These are phyloP conservation scores for Tortricodes alternella DNA, from an alignment of 2,888 invertebrate genomes.

Conservation along the genomic window DNA sequence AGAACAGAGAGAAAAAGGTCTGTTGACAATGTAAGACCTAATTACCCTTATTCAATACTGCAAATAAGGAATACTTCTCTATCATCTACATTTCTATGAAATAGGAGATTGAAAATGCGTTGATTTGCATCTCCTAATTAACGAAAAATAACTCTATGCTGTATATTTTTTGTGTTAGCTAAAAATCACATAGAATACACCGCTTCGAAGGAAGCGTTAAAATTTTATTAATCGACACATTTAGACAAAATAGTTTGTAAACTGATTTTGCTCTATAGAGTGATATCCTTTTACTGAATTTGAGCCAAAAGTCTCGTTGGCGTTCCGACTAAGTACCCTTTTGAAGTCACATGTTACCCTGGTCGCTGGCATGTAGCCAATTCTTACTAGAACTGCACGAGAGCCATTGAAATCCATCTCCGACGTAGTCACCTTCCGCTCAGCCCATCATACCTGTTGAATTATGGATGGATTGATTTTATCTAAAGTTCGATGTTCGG, in stretches of 20 bases:
- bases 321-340: slow-evolving; percentile 26
- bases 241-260: neutral
- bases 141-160: too few relatives aligned
- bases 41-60: too few relatives aligned
- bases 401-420: slow-evolving; percentile 50
- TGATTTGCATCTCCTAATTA: too few relatives aligned
- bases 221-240: neutral
- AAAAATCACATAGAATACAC: too few relatives aligned
- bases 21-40: too few relatives aligned
- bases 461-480: slow-evolving; percentile 51
- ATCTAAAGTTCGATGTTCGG: slow-evolving; percentile 32
- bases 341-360: slow-evolving; percentile 31
- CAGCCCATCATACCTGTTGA: slow-evolving; percentile 61
- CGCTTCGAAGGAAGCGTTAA: too few relatives aligned
- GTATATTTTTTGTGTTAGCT: too few relatives aligned
- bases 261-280: slow-evolving; percentile 1
- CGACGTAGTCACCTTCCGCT: slow-evolving; percentile 43
- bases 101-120: too few relatives aligned
- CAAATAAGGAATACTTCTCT: too few relatives aligned
- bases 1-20: too few relatives aligned
- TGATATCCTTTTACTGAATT: slow-evolving; percentile 2
- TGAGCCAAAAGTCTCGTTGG: slow-evolving; percentile 5
- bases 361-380: slow-evolving; percentile 48
- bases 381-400: slow-evolving; percentile 25
- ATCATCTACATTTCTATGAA: too few relatives aligned